These are phyloP conservation scores for Excalfactoria chinensis DNA, from an alignment of 2,113 vertebrate genomes.

Conservation along the genomic window DNA sequence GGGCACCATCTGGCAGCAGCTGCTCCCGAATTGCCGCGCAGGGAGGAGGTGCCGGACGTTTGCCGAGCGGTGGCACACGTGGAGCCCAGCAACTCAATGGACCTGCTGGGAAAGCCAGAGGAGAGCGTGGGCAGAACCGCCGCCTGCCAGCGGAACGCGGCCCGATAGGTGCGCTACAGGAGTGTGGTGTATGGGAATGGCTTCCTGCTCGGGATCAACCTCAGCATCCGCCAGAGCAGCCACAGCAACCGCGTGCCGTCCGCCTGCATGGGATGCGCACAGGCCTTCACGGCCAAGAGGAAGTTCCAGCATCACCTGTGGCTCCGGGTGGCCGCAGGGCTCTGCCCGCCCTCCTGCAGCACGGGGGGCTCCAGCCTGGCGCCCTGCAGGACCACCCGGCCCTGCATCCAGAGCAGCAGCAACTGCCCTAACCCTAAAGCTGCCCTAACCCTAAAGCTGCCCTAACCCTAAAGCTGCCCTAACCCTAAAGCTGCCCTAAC, in stretches of 20 bases:
- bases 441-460: no score
- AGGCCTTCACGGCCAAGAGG: slow-evolving; percentile 33
- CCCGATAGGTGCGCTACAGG: neutral
- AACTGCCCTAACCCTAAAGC: no score
- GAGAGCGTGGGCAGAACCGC: neutral
- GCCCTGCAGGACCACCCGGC: accelerated
- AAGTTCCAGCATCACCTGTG: neutral
- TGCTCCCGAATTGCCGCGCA: accelerated
- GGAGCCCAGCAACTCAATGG: accelerated
- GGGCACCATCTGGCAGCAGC: accelerated
- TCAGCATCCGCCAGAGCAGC: slow-evolving; percentile 29
- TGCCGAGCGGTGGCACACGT: accelerated
- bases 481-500: no score
- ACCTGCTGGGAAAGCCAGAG: accelerated
- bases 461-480: no score
- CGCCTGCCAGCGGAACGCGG: neutral
- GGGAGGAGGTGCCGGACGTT: neutral
- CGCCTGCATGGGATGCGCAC: neutral
- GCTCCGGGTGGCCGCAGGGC: neutral
- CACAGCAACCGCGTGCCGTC: slow-evolving; percentile 10
- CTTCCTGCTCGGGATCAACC: slow-evolving; percentile 58
- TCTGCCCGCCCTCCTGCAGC: neutral
- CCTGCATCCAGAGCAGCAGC: accelerated
- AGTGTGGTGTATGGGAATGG: slow-evolving; percentile 27
- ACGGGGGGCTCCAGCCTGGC: neutral